Base-by-base conservation (phyloP, 1,140 invertebrate species). In the Brachystomella parvula region DNA sequence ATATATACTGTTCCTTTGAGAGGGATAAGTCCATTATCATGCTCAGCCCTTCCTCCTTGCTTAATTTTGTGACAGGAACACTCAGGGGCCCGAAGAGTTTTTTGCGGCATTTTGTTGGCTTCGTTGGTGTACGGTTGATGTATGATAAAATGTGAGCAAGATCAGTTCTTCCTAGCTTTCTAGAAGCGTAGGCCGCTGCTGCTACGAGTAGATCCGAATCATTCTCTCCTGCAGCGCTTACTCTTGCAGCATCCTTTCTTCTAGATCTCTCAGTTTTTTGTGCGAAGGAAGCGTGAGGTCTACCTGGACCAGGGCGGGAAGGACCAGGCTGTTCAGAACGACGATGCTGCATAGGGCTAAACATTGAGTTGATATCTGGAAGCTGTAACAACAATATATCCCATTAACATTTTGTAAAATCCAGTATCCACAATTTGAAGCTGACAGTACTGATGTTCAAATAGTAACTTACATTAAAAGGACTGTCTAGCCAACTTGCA, bases 21-120 rank as follows among this genome's bases (percentile, higher is more conserved):
- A 63, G 39, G 9, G 3, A 60, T 17, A 58, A 15, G 39, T 63
- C 61, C 6, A 63, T 17, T 17, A 63, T 21, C 21, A 63, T 17
- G 3, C 3, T 6, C 19, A 63, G 29, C n/a, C 47, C 61, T 63
- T 63, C 61, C 3, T 63, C 61, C 3, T 12, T 3, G 6, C 47
- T 15, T 17, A 12, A 63, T 53, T 57, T 21, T 24, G n/a, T 56
- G 19, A 53, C 32, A 60, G 17, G 12, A 12, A 9, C 61, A 9
- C 12, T 26, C 6, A n/a, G 3, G 19, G 33, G 17, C 6, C 12
- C 6, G 15, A 19, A 19, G 3, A 63, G 19, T 12, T 3, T 24
- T 17, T 26, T 6, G 28, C 61, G 28, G 12, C 61, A 15, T 30
- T 63, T 63, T 6, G 61, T 56, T 9, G 61, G 35, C 44, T 35